These are phyloP conservation scores for Punctoribates punctum DNA, from an alignment of 2,888 invertebrate species.

Conservation along the genomic window DNA sequence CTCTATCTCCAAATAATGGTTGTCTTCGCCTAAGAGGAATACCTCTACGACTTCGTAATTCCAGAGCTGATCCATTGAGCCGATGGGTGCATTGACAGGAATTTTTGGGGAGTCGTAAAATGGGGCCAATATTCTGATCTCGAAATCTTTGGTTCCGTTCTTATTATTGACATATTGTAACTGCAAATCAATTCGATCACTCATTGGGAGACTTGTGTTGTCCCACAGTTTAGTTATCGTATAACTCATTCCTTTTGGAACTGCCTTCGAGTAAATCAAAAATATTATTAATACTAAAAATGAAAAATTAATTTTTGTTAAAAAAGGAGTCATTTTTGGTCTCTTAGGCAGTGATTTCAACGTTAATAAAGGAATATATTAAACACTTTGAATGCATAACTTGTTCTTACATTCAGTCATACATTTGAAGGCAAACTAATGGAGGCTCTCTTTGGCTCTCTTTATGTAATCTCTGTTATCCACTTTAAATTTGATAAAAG, in stretches of 20 bases:
- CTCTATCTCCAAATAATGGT: conserved; percentile 58
- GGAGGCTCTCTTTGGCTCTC: too few relatives aligned
- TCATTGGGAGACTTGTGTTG: conserved; percentile 2
- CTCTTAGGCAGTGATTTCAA: too few relatives aligned
- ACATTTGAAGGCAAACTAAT: too few relatives aligned
- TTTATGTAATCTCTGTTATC: too few relatives aligned
- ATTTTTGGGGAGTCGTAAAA: conserved; percentile 54
- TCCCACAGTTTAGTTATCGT: conserved; percentile 45
- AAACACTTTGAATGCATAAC: too few relatives aligned
- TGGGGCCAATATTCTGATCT: conserved; percentile 51
- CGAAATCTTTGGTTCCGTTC: conserved; percentile 44
- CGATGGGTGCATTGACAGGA: conserved; percentile 52
- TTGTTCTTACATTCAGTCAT: too few relatives aligned
- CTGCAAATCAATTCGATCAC: not conserved
- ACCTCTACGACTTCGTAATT: conserved; percentile 58
- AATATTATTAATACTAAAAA: too few relatives aligned
- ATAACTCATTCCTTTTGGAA: not conserved
- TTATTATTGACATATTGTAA: conserved; percentile 43
- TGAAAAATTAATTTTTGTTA: too few relatives aligned
- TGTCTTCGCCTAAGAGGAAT: conserved; percentile 56
- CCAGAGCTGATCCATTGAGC: conserved; percentile 55
- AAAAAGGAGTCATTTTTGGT: too few relatives aligned
- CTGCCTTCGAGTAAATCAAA: not conserved
- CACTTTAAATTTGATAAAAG: too few relatives aligned
- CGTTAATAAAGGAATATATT: too few relatives aligned